phyloP scores from a whole-genome alignment of 2,888 invertebrate genomes.

The Andrena marginata region DNA sequence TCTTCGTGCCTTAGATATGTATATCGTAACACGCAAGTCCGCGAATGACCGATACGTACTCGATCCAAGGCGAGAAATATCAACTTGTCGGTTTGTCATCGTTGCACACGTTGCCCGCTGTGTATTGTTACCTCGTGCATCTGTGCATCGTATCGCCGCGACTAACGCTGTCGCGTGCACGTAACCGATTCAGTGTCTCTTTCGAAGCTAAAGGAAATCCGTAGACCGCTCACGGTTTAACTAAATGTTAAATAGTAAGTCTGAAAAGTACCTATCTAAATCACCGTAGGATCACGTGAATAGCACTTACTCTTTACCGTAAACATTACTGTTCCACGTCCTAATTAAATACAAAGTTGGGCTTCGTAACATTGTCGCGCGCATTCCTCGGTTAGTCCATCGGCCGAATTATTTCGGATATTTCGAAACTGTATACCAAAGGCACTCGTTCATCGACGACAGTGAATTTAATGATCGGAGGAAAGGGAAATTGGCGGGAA shows the following conservation, averaged over 20 bases:
- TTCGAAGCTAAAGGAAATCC: slow-evolving; percentile 35
- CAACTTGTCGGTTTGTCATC: slow-evolving; percentile 49
- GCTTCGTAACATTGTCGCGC: slow-evolving; percentile 23
- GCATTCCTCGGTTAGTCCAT: slow-evolving; percentile 1
- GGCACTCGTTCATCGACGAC: neutral
- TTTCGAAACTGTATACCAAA: neutral
- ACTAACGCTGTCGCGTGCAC: slow-evolving; percentile 17
- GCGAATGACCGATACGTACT: slow-evolving; percentile 35
- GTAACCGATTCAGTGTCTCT: slow-evolving; percentile 28
- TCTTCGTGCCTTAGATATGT: slow-evolving; percentile 31
- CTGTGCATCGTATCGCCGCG: slow-evolving; percentile 29
- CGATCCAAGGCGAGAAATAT: slow-evolving; percentile 49
- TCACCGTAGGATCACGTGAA: slow-evolving; percentile 10
- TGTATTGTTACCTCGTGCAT: slow-evolving; percentile 33
- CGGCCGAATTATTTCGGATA: neutral
- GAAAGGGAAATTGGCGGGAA: neutral
- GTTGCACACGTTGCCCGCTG: slow-evolving; percentile 40
- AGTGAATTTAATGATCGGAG: neutral
- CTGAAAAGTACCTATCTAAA: slow-evolving; percentile 7
- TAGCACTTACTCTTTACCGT: slow-evolving; percentile 12
- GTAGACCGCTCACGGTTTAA: slow-evolving; percentile 33
- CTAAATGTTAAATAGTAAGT: slow-evolving; percentile 50
- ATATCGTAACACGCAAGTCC: slow-evolving; percentile 59
- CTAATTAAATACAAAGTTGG: neutral
- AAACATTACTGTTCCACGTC: slow-evolving; percentile 6